Percentiles rank a stretch among this genome's conserved stretches.
phyloP scores from a whole-genome alignment of 2,888 invertebrate genomes.

The Diplazon laetatorius region DNA sequence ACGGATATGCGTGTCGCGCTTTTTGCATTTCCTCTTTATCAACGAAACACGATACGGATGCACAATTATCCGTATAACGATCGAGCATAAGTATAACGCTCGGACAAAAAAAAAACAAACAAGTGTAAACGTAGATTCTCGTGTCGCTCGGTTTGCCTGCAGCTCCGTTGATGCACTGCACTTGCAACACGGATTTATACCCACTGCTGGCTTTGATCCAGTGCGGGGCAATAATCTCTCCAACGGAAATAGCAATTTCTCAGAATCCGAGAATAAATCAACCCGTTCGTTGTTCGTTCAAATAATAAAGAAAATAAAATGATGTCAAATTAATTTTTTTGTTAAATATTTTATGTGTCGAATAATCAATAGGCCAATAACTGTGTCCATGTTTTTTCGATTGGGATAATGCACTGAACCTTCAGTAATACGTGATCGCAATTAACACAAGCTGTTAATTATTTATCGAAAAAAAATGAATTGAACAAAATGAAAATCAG shows the following conservation, averaged over 20 bases:
- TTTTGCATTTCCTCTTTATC: slow-evolving; percentile 19
- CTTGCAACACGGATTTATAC: neutral
- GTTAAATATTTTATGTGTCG: no score
- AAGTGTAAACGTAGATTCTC: no score
- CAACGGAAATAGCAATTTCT: neutral
- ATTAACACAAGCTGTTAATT: no score
- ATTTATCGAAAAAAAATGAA: no score
- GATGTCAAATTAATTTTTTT: no score
- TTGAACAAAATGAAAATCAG: no score
- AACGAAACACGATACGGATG: slow-evolving; percentile 42
- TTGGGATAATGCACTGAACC: neutral
- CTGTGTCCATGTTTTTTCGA: no score
- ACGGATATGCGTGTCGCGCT: slow-evolving; percentile 44
- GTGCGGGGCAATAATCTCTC: neutral
- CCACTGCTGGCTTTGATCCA: neutral
- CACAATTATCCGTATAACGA: slow-evolving; percentile 46
- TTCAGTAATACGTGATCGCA: neutral
- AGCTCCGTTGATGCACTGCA: neutral
- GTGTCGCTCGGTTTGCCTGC: slow-evolving; percentile 16
- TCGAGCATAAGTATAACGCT: slow-evolving; percentile 9
- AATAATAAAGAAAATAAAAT: no score
- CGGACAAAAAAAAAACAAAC: slow-evolving; percentile 13
- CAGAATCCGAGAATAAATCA: neutral
- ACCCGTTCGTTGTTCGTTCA: no score
- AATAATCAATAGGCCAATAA: no score